Evolutionary conservation across 1,140 invertebrate species (phyloP), one percentile per base, ranked within the genome.

Genomic region (Stenopsyche tienmushanensis): DNA sequence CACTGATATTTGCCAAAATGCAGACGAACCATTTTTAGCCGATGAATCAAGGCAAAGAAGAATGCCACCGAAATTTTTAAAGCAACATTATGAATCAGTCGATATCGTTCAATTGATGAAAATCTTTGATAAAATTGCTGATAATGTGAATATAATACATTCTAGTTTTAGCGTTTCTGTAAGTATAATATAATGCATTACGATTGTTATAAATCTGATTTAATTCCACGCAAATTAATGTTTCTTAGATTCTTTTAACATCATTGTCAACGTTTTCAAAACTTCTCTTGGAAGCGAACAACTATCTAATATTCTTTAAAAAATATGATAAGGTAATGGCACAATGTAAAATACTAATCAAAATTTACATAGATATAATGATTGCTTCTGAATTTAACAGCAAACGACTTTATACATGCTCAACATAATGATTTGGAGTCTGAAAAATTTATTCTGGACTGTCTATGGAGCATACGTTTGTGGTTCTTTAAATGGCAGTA

Each of bases 101-200:
- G 24, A 60, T 18, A 60, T 60, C 13, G 17, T 60, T 1, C 42
- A 60, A 47, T 29, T 44, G 10, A 60, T 60, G 57, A 60, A 29
- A 25, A 24, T 47, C 20, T 47, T 47, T 26, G 57, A 60, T 26
- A 60, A 60, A 60, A 60, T 60, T 60, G 57, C 42, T 1, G 57
- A 60, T 47, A 60, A 60, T 47, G n/a, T 17, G 5, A 7, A 47
- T 2, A 47, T 60, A 10, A 7, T 60, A n/a, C 24, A 60, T 47
- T 29, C 29, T 47, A n/a, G 24, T 26, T 60, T 17, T 26, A 42
- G 57, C 7, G 9, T 60, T 23, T 5, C 24, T 1, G 57, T 60
- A 47, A 15, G 34, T 57, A 18, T 3, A 5, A 15, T n/a, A n/a
- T n/a, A n/a, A n/a, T n/a, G n/a, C n/a, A 21, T 1, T 55, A 17